Base-by-base conservation (phyloP, 92 coral and sea anemone genomes). In the Umimayanthus kanabou region DNA sequence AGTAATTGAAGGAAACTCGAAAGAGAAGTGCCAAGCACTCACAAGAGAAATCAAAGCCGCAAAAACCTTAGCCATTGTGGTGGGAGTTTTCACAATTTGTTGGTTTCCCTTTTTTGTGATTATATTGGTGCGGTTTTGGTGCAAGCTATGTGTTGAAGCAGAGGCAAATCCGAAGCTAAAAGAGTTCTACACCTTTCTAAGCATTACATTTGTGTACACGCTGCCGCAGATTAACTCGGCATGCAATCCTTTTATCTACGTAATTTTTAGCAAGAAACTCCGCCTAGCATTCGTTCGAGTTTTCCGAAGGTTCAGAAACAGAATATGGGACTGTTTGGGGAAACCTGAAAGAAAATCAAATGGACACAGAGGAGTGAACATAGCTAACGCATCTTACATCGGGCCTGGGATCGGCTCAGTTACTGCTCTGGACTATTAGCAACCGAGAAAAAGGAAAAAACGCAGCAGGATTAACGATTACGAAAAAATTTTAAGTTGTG, bases 211-310 rank as follows among this genome's bases (percentile, higher is more conserved):
- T 80, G 95, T 95, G 25, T 97, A 94, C 81, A 95, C 98, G 23
- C 88, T 97, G 22, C 99, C 99, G 5, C 92, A 92, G 89, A 91
- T 97, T 74, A 97, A 95, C 92, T 93, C 97, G 33, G 98, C 99
- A 10, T 85, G 94, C 26, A 97, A 97, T 65, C 99, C 99, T 16
- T 88, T 97, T 69, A 95, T 97, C 70, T 97, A 97, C 73, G 95
- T 96, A 14, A 82, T 95, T 89, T 97, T 97, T 79, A 95, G 98
- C 80, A 93, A 91, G 85, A 91, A 88, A 84, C 86, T 95, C 65
- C 86, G 98, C 42, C 94, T 88, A 39, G 96, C 98, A 5, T 93
- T 93, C 83, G 89, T 95, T 5, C 86, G 93, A 67, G 74, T 93
- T 61, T 94, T 93, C 43, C 88, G 82, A 88, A 65, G 53, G 45